Base-by-base conservation (phyloP, 1,140 invertebrate genomes). In the Ylistrum balloti region DNA sequence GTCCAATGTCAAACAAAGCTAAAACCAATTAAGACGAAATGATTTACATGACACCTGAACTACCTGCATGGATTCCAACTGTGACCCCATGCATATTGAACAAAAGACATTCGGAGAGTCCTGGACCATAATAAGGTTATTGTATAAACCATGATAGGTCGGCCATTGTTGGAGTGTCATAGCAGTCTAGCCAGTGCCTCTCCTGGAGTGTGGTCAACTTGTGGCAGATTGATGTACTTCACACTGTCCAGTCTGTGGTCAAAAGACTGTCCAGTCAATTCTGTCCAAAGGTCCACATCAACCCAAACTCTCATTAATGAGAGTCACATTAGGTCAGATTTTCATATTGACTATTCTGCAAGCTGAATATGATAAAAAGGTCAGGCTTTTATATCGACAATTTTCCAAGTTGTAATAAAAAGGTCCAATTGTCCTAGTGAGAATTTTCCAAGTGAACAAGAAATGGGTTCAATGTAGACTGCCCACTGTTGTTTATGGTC, bases 141-240 rank as follows among this genome's bases (percentile, higher is more conserved):
- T 5, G n/a, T 22, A n/a, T 74, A 74, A n/a, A n/a, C n/a, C n/a
- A 5, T 74, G 56, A 74, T n/a, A 74, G 56, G 56, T n/a, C n/a
- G 56, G 56, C 56, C 56, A 74, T 74, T 74, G 56, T 74, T 74
- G n/a, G 5, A 1, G 28, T 74, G 56, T 74, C 56, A 28, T n/a
- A 74, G 56, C 56, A 28, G 56, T 74, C 56, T 17, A n/a, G 20
- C 22, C 28, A 74, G 56, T n/a, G 28, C 56, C 56, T 74, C 56
- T 20, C n/a, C n/a, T 15, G 5, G 22, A 74, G 56, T 74, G 56
- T 74, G 56, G 56, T 74, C 56, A 74, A 74, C 56, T 74, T 74
- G 56, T 74, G 56, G 22, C 22, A 74, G 56, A n/a, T 74, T 74
- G 56, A n/a, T 74, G 56, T 74, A 74, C 56, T 74, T 74, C 56